Conservation (phyloP, 2,797 vertebrate genomes). For the Myotis myotis region DNA sequence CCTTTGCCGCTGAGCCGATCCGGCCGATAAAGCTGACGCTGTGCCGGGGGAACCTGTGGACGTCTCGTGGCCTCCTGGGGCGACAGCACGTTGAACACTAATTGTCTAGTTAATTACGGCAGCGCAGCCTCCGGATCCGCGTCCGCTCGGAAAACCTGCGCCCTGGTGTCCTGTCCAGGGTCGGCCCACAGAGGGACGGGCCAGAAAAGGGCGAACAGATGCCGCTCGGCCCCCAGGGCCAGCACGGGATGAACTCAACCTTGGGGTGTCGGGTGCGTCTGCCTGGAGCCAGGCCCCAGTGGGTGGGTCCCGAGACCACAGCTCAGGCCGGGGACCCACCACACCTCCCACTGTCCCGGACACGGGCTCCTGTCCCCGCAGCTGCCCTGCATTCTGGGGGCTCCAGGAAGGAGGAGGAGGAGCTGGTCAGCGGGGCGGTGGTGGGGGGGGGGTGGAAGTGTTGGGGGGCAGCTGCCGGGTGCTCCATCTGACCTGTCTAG, state of each 20-base stretch:
- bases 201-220: background rate
- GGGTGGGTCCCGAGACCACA: background rate
- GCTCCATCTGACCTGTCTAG: too few species aligned
- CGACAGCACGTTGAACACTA: background rate
- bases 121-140: background rate
- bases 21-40: background rate
- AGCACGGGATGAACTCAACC: rapidly evolving
- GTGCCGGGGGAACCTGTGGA: background rate
- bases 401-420: background rate
- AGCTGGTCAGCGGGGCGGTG: rapidly evolving
- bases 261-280: rapidly evolving
- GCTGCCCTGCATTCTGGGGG: background rate
- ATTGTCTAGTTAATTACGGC: constrained; percentile 14
- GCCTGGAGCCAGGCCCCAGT: background rate
- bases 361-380: too few species aligned
- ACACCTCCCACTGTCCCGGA: background rate
- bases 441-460: too few species aligned
- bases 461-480: background rate
- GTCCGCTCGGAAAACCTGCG: background rate
- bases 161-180: background rate
- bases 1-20: background rate
- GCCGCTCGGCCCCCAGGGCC: background rate
- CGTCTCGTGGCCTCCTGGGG: background rate
- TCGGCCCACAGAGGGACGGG: background rate
- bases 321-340: background rate